Percentiles rank a stretch among this genome's conserved stretches.
Conservation (phyloP, 2,888 invertebrate species). For the Cataglyphis altisquamis region DNA sequence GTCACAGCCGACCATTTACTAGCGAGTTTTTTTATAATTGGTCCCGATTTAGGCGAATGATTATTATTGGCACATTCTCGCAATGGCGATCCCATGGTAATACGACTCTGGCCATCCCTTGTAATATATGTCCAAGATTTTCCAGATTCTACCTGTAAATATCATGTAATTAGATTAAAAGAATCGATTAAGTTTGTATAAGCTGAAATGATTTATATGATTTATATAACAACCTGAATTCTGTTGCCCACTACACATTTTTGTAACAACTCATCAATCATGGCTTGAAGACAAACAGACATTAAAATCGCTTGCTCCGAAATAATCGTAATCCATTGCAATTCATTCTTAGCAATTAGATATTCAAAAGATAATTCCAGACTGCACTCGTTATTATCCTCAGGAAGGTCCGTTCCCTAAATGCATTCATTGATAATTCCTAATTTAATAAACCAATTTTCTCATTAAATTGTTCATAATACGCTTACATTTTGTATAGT, state of each 20-base stretch:
- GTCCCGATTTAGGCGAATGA: constrained; percentile 86
- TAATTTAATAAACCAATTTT: not conserved
- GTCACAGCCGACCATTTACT: constrained; percentile 91
- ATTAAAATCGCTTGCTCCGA: constrained; percentile 98
- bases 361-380: constrained; percentile 98
- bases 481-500: constrained; percentile 91
- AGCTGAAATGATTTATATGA: constrained; percentile 28
- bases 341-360: constrained; percentile 95
- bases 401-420: constrained; percentile 78
- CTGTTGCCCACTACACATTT: constrained; percentile 90
- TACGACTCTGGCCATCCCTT: constrained; percentile 91
- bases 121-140: constrained; percentile 91
- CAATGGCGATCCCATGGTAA: constrained; percentile 88
- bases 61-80: constrained; percentile 87
- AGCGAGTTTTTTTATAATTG: constrained; percentile 92
- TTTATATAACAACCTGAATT: constrained; percentile 80
- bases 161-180: not conserved
- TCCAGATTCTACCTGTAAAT: constrained; percentile 80
- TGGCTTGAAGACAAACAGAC: constrained; percentile 97
- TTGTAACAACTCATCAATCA: constrained; percentile 96
- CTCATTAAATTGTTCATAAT: not conserved
- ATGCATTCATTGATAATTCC: constrained; percentile 35
- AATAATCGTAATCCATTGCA: constrained; percentile 97
- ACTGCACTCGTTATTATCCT: constrained; percentile 79
- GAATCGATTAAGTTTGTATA: constrained; percentile 2